Evolutionary conservation across 2,113 vertebrate genomes (phyloP).

Genomic region (Ondatra zibethicus): DNA sequence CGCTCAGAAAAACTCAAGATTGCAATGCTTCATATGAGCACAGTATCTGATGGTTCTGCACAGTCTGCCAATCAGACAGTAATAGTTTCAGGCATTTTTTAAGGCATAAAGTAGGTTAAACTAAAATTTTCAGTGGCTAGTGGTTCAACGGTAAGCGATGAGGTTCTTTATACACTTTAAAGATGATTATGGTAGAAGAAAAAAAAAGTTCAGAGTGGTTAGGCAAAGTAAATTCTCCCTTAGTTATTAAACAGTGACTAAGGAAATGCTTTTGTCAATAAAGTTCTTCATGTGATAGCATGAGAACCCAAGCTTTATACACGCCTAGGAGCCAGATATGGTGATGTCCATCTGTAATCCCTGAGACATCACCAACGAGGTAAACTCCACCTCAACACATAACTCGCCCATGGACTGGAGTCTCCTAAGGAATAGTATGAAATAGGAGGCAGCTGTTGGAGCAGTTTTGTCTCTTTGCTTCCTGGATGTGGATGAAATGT

Average conservation of each 20-base stretch:
- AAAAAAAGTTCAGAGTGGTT: background rate
- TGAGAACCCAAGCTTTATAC: background rate
- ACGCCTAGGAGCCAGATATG: background rate
- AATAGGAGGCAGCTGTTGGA: no score
- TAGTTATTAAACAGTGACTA: background rate
- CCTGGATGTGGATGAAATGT: background rate
- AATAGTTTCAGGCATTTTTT: background rate
- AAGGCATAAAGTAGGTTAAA: constrained; percentile 8
- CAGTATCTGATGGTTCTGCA: background rate
- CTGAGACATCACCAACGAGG: background rate
- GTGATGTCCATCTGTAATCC: background rate
- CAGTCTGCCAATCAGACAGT: background rate
- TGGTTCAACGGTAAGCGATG: background rate
- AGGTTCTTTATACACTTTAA: background rate
- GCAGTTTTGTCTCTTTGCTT: background rate
- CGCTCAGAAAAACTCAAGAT: background rate
- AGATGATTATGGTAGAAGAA: background rate
- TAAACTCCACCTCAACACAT: background rate
- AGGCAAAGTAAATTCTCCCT: background rate
- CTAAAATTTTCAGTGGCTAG: background rate
- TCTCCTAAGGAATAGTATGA: background rate
- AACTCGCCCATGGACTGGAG: background rate
- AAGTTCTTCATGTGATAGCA: background rate
- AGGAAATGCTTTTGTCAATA: background rate
- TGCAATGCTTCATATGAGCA: no score